phyloP scores from a whole-genome alignment of 2,113 vertebrate species.

The Corvus cornix region DNA sequence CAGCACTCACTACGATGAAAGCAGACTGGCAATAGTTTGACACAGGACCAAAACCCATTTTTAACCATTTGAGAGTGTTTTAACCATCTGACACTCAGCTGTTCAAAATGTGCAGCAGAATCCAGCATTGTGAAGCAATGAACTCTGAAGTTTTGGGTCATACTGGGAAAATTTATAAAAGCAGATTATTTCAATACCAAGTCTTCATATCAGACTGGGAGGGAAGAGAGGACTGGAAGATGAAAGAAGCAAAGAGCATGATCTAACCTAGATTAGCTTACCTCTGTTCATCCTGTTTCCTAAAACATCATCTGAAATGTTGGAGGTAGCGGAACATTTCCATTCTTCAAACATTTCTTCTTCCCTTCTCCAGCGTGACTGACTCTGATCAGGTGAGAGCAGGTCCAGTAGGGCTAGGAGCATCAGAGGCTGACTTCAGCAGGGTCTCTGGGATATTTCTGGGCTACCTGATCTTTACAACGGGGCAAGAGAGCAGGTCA shows the following conservation, averaged over 20 bases:
- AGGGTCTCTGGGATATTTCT: neutral
- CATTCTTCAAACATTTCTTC: neutral
- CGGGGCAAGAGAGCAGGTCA: neutral
- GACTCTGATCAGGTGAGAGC: neutral
- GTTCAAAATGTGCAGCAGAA: neutral
- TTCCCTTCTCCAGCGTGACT: accelerated
- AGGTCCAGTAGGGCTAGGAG: neutral
- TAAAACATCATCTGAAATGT: neutral
- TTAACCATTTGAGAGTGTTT: neutral
- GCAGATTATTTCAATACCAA: neutral
- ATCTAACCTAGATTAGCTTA: neutral
- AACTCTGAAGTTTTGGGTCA: neutral
- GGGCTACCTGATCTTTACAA: neutral
- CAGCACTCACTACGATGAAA: neutral
- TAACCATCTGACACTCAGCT: neutral
- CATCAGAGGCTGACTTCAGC: neutral
- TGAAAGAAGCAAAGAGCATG: neutral
- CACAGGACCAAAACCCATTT: neutral
- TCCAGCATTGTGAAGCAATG: neutral
- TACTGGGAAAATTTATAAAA: neutral
- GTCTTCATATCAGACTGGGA: neutral
- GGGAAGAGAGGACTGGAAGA: neutral
- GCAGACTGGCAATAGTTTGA: neutral
- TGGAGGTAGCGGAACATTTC: neutral
- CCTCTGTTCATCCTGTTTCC: neutral